A percentile compares a stretch with the other conserved stretches of the same genome.
These are phyloP conservation scores for Drosophila grimshawi DNA, from an alignment of 1,140 invertebrate genomes.

Conservation along the genomic window DNA sequence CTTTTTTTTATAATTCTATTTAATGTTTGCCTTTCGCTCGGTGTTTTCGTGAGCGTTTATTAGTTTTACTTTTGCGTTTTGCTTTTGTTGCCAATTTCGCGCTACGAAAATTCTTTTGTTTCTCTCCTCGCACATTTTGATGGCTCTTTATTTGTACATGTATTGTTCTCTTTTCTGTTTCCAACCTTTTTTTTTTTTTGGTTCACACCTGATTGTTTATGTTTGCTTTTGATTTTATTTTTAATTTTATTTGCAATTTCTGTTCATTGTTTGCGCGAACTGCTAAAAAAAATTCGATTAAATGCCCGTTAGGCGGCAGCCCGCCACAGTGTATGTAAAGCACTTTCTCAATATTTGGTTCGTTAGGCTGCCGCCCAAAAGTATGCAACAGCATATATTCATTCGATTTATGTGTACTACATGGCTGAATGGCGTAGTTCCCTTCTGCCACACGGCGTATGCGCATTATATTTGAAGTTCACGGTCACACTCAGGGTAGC, in stretches of 20 bases:
- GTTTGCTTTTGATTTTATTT: slow-evolving; percentile 11
- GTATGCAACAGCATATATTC: slow-evolving; percentile 42
- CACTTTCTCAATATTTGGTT: slow-evolving; percentile 18
- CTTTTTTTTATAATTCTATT: slow-evolving; percentile 15
- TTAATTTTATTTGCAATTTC: slow-evolving; percentile 19
- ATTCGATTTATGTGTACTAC: neutral
- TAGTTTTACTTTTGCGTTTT: slow-evolving; percentile 49
- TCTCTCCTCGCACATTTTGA: slow-evolving; percentile 7
- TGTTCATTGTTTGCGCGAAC: slow-evolving; percentile 20
- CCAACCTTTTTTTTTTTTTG: slow-evolving; percentile 30
- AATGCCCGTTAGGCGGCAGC: slow-evolving; percentile 17
- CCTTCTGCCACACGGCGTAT: slow-evolving; percentile 18
- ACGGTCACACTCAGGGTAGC: slow-evolving; percentile 17
- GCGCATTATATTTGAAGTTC: slow-evolving; percentile 39
- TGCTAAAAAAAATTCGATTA: slow-evolving; percentile 32
- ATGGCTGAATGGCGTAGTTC: neutral
- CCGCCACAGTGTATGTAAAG: slow-evolving; percentile 20
- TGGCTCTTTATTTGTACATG: slow-evolving; percentile 6
- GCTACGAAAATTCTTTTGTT: slow-evolving; percentile 25
- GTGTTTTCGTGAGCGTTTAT: slow-evolving; percentile 44
- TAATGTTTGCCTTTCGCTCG: slow-evolving; percentile 60
- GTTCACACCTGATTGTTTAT: slow-evolving; percentile 60
- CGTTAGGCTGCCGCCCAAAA: slow-evolving; percentile 28
- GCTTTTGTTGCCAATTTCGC: slow-evolving; percentile 31
- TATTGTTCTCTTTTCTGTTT: slow-evolving; percentile 12